Percentiles rank a stretch among this genome's conserved stretches.
Evolutionary conservation across 2,113 vertebrate genomes (phyloP).

Genomic region (Clarias magur): DNA sequence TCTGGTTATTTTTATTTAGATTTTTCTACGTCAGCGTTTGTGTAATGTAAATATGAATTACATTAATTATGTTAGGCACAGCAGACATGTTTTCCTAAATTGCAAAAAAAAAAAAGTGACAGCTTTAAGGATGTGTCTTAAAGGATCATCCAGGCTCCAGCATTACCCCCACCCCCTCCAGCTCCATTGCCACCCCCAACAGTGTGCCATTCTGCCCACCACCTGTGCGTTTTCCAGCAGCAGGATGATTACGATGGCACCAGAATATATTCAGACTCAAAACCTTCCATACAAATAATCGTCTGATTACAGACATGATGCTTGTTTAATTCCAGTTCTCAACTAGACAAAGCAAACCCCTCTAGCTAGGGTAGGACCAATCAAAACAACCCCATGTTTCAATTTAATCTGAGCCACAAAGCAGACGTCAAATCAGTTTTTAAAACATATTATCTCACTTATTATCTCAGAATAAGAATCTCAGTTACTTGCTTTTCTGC

Average conservation of each 20-base stretch:
- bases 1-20: not conserved
- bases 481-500: not conserved
- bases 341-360: not conserved
- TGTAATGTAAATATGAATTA: not conserved
- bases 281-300: conserved; percentile 52
- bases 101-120: conserved; percentile 37
- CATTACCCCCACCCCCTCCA: not conserved
- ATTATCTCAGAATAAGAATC: not conserved
- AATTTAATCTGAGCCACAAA: not conserved
- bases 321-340: not conserved
- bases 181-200: not conserved
- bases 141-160: conserved; percentile 24
- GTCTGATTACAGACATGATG: conserved; percentile 41
- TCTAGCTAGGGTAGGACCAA: not conserved
- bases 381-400: not conserved
- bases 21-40: not conserved
- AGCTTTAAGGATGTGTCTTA: conserved; percentile 30
- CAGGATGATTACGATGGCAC: conserved; percentile 25
- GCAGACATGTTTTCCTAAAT: not conserved
- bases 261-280: conserved; percentile 30
- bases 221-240: conserved; percentile 57
- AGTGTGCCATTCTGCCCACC: conserved; percentile 43
- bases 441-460: not conserved
- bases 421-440: not conserved
- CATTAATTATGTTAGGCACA: not conserved